Evolutionary conservation across 2,888 invertebrate genomes (phyloP).

Genomic region (Meandrusa payeni): DNA sequence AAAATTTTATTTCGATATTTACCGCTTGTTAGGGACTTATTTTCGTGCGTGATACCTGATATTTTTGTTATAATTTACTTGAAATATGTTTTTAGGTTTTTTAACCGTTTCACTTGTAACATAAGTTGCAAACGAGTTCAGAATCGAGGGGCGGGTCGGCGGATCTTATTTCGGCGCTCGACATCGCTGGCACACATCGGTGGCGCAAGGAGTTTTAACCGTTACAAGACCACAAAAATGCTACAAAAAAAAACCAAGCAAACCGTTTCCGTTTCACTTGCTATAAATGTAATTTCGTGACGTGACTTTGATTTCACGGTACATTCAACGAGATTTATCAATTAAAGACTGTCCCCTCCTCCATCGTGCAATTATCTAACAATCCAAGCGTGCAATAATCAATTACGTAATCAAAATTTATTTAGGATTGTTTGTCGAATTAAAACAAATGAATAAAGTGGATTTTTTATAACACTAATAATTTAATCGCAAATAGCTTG

Average conservation of each 20-base stretch:
- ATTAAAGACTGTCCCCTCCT: slow-evolving; percentile 47
- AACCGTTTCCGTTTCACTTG: slow-evolving; percentile 73
- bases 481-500: too few relatives aligned
- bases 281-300: slow-evolving; percentile 62
- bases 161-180: slow-evolving; percentile 5
- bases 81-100: too few relatives aligned
- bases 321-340: slow-evolving; percentile 53
- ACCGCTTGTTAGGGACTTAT: too few relatives aligned
- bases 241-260: slow-evolving; percentile 62
- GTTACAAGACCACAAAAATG: slow-evolving; percentile 68
- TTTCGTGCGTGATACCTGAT: too few relatives aligned
- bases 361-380: slow-evolving; percentile 48
- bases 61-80: too few relatives aligned
- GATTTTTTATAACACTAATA: too few relatives aligned
- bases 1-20: too few relatives aligned
- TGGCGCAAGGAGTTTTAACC: slow-evolving; percentile 54
- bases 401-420: slow-evolving; percentile 38
- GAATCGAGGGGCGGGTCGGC: background rate
- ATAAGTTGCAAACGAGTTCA: background rate
- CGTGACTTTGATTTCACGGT: slow-evolving; percentile 66
- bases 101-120: too few relatives aligned
- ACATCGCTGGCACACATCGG: slow-evolving; percentile 14
- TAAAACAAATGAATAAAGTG: too few relatives aligned
- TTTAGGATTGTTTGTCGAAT: too few relatives aligned
- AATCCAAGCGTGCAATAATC: slow-evolving; percentile 50